Evolutionary conservation across 1,140 invertebrate genomes (phyloP).

Genomic region (Dendroctonus ponderosae): DNA sequence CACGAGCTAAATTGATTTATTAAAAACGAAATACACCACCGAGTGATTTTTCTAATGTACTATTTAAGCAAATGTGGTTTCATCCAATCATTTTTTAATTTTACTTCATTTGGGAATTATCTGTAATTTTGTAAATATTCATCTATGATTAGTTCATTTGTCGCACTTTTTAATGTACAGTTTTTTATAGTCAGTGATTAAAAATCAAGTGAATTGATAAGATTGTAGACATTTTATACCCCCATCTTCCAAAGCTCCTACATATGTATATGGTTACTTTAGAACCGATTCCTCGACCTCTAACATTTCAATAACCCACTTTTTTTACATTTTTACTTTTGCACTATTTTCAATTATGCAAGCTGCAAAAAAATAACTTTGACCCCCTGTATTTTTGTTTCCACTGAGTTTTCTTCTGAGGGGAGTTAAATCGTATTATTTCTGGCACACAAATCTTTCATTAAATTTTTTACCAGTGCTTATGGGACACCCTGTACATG

Average conservation of each 20-base stretch:
- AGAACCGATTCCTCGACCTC: background rate
- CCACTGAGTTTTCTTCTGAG: too few species aligned
- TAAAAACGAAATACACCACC: background rate
- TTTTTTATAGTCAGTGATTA: conserved; percentile 7
- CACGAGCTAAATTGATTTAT: background rate
- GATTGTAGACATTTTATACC: background rate
- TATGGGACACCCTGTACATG: too few species aligned
- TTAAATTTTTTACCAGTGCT: too few species aligned
- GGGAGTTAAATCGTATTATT: too few species aligned
- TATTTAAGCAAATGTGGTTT: background rate
- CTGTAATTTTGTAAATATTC: background rate
- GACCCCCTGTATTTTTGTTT: too few species aligned
- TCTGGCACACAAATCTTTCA: too few species aligned
- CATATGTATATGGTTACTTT: background rate
- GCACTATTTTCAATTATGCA: too few species aligned
- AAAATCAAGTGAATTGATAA: background rate
- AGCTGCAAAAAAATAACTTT: too few species aligned
- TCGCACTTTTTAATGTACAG: background rate
- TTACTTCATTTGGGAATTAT: background rate
- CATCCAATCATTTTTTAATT: background rate
- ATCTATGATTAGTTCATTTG: background rate
- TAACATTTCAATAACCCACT: background rate
- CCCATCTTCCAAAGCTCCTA: background rate
- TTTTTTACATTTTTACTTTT: too few species aligned
- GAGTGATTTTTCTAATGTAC: background rate